Evolutionary conservation across 1,140 invertebrate species (phyloP).

Genomic region (Hylaeus volcanicus): DNA sequence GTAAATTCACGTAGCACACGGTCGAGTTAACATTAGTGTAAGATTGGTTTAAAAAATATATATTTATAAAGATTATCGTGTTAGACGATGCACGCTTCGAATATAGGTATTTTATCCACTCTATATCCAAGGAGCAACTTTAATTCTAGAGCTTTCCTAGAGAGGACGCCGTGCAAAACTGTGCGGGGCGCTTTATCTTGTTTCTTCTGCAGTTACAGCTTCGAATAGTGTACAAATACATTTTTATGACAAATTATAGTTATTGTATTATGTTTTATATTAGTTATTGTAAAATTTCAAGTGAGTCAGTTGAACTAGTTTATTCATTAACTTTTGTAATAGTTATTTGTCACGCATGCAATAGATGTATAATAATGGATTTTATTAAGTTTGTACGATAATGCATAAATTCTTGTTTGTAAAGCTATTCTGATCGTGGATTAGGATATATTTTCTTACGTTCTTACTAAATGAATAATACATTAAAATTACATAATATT

Average conservation of each 20-base stretch:
- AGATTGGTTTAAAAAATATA: background rate
- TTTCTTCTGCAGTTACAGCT: background rate
- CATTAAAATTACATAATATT: no score
- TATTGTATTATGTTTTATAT: background rate
- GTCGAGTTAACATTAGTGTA: background rate
- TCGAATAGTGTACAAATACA: background rate
- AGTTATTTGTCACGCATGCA: no score
- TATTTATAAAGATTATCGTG: background rate
- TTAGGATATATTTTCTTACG: no score
- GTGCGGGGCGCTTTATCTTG: background rate
- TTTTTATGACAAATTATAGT: background rate
- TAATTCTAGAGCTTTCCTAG: slow-evolving; percentile 11
- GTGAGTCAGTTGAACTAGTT: no score
- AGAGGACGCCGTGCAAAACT: slow-evolving; percentile 44
- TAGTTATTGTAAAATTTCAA: no score
- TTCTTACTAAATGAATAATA: no score
- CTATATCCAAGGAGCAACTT: slow-evolving; percentile 1
- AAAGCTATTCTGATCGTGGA: no score
- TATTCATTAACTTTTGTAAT: no score
- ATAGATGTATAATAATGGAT: no score
- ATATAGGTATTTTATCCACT: background rate
- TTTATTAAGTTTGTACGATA: no score
- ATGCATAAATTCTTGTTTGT: no score
- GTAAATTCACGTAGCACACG: background rate
- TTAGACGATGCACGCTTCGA: background rate